Evolutionary conservation across 2,888 invertebrate species (phyloP).

Genomic region (Digitonthophagus gazella): DNA sequence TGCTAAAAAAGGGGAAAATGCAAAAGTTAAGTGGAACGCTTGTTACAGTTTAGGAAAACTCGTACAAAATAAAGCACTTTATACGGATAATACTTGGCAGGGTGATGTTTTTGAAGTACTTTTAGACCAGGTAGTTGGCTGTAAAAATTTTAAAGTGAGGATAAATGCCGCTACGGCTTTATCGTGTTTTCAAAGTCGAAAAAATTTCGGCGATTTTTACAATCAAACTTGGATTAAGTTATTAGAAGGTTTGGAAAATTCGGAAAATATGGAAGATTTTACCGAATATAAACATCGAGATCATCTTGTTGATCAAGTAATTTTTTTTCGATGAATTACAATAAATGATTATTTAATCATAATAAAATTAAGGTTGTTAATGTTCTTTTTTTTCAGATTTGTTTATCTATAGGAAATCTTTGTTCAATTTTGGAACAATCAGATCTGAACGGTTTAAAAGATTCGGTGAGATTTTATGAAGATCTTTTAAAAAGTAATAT

Average conservation of each 20-base stretch:
- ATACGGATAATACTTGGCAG: constrained; percentile 55
- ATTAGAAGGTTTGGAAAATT: constrained; percentile 72
- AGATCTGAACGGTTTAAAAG: constrained; percentile 59
- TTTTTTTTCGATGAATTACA: constrained; percentile 20
- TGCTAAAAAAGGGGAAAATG: constrained; percentile 67
- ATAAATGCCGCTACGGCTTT: constrained; percentile 82
- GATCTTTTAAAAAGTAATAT: constrained; percentile 48
- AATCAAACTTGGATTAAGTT: constrained; percentile 67
- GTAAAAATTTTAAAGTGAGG: constrained; percentile 85
- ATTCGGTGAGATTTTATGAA: constrained; percentile 53
- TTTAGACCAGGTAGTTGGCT: constrained; percentile 65
- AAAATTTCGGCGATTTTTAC: constrained; percentile 64
- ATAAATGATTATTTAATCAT: not conserved
- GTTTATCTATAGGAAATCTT: constrained; percentile 71
- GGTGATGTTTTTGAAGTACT: constrained; percentile 57
- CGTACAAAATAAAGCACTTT: constrained; percentile 63
- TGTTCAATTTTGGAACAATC: constrained; percentile 58
- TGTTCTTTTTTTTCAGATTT: constrained; percentile 58
- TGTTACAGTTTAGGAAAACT: constrained; percentile 84
- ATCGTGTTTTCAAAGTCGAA: constrained; percentile 59
- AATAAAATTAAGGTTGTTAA: not conserved
- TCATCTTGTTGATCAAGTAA: constrained; percentile 78
- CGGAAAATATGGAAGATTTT: constrained; percentile 76
- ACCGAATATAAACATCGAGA: constrained; percentile 85
- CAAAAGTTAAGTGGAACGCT: constrained; percentile 90